Evolutionary conservation across 1,140 invertebrate genomes (phyloP).

Genomic region (Maniola jurtina): DNA sequence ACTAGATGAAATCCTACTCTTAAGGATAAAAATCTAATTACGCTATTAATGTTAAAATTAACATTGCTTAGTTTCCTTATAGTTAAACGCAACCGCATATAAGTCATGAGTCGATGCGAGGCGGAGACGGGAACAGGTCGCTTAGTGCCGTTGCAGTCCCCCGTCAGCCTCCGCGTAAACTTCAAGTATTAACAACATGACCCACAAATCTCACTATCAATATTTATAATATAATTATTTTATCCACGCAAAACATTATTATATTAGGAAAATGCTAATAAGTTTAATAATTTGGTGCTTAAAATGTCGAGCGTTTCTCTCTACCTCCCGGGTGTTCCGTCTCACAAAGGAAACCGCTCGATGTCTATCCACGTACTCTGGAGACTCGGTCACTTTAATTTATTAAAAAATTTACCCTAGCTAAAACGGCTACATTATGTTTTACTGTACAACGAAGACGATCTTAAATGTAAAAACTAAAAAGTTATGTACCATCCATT

Average conservation of each 20-base stretch:
- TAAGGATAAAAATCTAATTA: conserved; percentile 77
- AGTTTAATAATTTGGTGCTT: conserved; percentile 61
- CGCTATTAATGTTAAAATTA: conserved; percentile 76
- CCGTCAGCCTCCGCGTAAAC: conserved; percentile 11
- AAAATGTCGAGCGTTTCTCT: conserved; percentile 54
- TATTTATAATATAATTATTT: conserved; percentile 23
- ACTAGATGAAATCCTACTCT: conserved; percentile 78
- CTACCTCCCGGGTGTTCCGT: conserved; percentile 50
- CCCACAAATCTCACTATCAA: conserved; percentile 40
- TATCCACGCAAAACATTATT: conserved; percentile 41
- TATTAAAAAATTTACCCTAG: conserved; percentile 76
- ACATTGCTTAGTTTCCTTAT: conserved; percentile 74
- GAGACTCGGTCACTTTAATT: conserved; percentile 63
- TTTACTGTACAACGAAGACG: conserved; percentile 73
- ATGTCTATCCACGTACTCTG: conserved; percentile 58
- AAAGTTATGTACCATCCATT: conserved; percentile 38
- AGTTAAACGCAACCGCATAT: conserved; percentile 42
- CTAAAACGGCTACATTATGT: conserved; percentile 73
- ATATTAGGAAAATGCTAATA: conserved; percentile 63
- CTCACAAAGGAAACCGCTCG: conserved; percentile 56
- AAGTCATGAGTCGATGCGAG: conserved; percentile 31
- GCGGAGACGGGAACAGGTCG: conserved; percentile 33
- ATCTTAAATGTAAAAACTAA: conserved; percentile 62
- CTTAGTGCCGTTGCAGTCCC: conserved; percentile 65
- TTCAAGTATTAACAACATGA: conserved; percentile 37